phyloP scores from a whole-genome alignment of 2,113 vertebrate species.

The Ammodytes marinus region DNA sequence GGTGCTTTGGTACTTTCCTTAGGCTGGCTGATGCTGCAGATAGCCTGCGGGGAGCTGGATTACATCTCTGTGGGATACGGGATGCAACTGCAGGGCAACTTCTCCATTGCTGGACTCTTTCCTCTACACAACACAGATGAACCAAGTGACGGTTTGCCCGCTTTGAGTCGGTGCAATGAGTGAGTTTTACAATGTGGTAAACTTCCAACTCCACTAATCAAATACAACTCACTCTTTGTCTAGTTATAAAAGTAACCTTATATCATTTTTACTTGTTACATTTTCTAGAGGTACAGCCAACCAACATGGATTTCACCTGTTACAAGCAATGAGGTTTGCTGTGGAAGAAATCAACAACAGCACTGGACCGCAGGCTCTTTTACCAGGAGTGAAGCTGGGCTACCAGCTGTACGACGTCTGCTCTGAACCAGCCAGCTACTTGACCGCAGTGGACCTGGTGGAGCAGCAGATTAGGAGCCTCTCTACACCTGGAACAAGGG shows the following conservation, averaged over 20 bases:
- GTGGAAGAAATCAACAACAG: slow-evolving; percentile 88
- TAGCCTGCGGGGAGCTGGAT: slow-evolving; percentile 51
- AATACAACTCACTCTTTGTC: background rate
- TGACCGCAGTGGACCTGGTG: slow-evolving; percentile 85
- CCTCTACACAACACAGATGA: slow-evolving; percentile 77
- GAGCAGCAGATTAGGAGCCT: slow-evolving; percentile 46
- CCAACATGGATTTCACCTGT: slow-evolving; percentile 83
- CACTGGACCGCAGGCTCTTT: slow-evolving; percentile 67
- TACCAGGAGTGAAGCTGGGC: slow-evolving; percentile 86
- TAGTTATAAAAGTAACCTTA: background rate
- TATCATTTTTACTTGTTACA: background rate
- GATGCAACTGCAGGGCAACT: slow-evolving; percentile 83
- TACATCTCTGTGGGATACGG: slow-evolving; percentile 53
- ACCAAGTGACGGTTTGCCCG: slow-evolving; percentile 48
- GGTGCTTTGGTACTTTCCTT: slow-evolving; percentile 22
- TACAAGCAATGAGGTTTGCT: slow-evolving; percentile 89
- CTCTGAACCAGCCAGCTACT: slow-evolving; percentile 72
- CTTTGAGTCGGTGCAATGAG: slow-evolving; percentile 73
- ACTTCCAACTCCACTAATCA: background rate
- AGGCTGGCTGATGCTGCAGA: slow-evolving; percentile 35
- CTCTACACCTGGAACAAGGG: slow-evolving; percentile 15
- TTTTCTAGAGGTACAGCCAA: slow-evolving; percentile 79
- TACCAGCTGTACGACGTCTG: slow-evolving; percentile 88
- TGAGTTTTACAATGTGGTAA: slow-evolving; percentile 52
- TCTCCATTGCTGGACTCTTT: slow-evolving; percentile 87